Evolutionary conservation across 2,797 vertebrate species (phyloP).

Genomic region (Labroides dimidiatus): DNA sequence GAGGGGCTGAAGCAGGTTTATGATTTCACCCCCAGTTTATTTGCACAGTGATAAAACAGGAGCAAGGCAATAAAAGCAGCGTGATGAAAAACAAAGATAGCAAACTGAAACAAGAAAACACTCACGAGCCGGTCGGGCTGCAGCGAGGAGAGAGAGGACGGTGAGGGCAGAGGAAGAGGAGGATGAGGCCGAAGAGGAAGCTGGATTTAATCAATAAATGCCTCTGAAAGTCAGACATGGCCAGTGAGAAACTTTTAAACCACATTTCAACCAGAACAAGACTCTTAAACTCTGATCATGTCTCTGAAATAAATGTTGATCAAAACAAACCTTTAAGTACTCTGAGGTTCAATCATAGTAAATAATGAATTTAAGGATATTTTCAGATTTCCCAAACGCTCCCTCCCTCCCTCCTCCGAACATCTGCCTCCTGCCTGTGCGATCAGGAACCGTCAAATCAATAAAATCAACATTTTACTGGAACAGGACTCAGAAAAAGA

Average conservation of each 20-base stretch:
- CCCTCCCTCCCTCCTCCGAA: too few species aligned
- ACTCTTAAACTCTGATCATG: too few species aligned
- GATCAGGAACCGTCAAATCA: too few species aligned
- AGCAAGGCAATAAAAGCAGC: constrained; percentile 71
- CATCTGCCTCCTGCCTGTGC: too few species aligned
- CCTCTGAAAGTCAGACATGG: background rate
- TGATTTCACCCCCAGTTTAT: constrained; percentile 59
- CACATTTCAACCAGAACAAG: too few species aligned
- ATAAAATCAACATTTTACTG: too few species aligned
- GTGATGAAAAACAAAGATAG: constrained; percentile 58
- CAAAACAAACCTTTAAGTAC: background rate
- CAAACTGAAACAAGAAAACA: constrained; percentile 48
- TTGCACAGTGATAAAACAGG: constrained; percentile 66
- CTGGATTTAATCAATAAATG: background rate
- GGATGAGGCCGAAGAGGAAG: background rate
- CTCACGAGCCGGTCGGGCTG: constrained; percentile 31
- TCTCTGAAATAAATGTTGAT: too few species aligned
- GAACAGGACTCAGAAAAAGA: too few species aligned
- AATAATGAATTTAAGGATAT: too few species aligned
- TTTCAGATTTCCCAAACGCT: too few species aligned
- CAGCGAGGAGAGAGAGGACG: background rate
- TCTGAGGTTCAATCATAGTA: background rate
- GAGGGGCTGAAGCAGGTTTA: constrained; percentile 32
- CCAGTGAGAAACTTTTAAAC: too few species aligned
- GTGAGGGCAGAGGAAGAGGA: background rate